Evolutionary conservation across 2,888 invertebrate species (phyloP).

Genomic region (Rhorus exstirpatorius): DNA sequence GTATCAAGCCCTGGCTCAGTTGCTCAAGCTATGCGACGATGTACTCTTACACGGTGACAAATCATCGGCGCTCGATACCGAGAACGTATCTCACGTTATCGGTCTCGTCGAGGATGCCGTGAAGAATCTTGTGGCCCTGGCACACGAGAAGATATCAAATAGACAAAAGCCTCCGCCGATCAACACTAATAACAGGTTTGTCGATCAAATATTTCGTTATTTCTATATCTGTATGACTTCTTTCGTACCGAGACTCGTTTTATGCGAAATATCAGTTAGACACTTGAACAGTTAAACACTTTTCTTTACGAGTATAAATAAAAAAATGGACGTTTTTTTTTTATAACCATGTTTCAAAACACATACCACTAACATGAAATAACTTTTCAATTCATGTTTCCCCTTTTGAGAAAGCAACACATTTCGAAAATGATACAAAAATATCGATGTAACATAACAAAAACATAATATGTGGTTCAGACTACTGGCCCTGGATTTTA

Average conservation of each 20-base stretch:
- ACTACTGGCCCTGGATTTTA: no score
- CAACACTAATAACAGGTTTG: constrained; percentile 82
- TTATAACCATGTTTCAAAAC: no score
- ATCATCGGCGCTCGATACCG: constrained; percentile 88
- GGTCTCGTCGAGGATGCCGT: constrained; percentile 91
- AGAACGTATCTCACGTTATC: constrained; percentile 90
- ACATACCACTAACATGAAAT: no score
- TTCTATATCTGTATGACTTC: neutral
- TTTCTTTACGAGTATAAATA: no score
- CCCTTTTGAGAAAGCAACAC: no score
- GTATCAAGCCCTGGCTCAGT: constrained; percentile 94
- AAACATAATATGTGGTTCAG: no score
- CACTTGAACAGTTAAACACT: no score
- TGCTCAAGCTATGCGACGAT: constrained; percentile 96
- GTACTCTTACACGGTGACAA: constrained; percentile 92
- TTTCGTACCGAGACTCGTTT: neutral
- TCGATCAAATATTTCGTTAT: constrained; percentile 10
- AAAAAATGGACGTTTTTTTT: no score
- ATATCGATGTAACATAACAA: no score
- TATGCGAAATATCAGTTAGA: no score
- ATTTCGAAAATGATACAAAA: no score
- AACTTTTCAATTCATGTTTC: no score
- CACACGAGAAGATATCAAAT: constrained; percentile 93
- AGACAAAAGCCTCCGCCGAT: constrained; percentile 86
- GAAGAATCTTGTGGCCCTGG: constrained; percentile 92